Conservation (phyloP, 2,888 invertebrate genomes). For the Ophioninae sp. region DNA sequence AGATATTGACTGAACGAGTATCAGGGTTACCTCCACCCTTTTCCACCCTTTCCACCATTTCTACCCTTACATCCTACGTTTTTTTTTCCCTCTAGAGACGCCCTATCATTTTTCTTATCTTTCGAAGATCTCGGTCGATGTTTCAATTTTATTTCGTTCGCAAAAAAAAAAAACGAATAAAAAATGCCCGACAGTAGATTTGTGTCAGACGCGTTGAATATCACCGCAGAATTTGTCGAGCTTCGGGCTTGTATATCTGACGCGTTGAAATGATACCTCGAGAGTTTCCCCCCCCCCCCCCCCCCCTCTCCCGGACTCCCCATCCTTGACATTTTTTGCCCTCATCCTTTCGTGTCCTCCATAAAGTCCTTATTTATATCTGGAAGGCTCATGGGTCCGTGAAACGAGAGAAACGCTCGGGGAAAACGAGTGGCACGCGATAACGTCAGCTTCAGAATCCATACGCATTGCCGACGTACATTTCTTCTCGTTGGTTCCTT, state of each 20-base stretch:
- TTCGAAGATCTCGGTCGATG: slow-evolving; percentile 3
- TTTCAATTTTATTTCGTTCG: slow-evolving; percentile 15
- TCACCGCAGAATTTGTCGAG: slow-evolving; percentile 10
- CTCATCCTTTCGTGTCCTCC: slow-evolving; percentile 5
- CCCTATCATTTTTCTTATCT: not conserved
- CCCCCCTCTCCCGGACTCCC: not conserved
- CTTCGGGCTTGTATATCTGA: slow-evolving; percentile 1
- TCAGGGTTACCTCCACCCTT: not conserved
- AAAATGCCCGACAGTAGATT: not conserved
- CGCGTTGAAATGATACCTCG: slow-evolving; percentile 1
- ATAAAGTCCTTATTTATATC: slow-evolving; percentile 51
- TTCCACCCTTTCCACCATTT: not conserved
- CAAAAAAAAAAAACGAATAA: not conserved
- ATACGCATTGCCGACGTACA: slow-evolving; percentile 59
- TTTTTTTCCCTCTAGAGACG: not conserved
- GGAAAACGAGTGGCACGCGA: slow-evolving; percentile 39
- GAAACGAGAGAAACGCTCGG: slow-evolving; percentile 43
- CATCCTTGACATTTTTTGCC: not conserved
- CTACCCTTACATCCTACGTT: not conserved
- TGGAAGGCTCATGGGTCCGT: slow-evolving; percentile 46
- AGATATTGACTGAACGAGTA: slow-evolving; percentile 1
- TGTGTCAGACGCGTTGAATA: not conserved
- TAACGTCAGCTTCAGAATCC: slow-evolving; percentile 46
- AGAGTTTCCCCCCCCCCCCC: not conserved
- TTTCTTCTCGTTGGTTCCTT: slow-evolving; percentile 40